Evolutionary conservation across 1,140 invertebrate species (phyloP).

Genomic region (Alviniconcha marisindica): DNA sequence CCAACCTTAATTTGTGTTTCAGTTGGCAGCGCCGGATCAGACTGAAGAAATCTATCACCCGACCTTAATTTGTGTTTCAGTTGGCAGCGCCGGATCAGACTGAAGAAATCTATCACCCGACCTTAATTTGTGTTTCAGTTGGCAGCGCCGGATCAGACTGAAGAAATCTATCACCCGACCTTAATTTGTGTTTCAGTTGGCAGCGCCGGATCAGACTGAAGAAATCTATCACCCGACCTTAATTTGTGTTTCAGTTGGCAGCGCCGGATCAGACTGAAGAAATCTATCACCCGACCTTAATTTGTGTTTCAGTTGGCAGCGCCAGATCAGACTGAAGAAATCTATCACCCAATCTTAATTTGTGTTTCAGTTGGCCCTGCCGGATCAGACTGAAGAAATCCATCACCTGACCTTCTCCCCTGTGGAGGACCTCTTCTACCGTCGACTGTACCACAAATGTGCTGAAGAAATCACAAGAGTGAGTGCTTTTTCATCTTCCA

Average conservation of each 20-base stretch:
- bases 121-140: conserved; percentile 77
- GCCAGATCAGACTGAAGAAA: conserved; percentile 76
- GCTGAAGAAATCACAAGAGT: conserved; percentile 56
- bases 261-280: conserved; percentile 77
- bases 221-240: conserved; percentile 78
- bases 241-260: conserved; percentile 71
- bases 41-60: conserved; percentile 78
- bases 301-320: conserved; percentile 74
- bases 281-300: conserved; percentile 79
- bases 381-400: conserved; percentile 75
- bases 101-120: conserved; percentile 77
- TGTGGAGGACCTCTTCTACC: conserved; percentile 81
- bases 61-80: conserved; percentile 75
- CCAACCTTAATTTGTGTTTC: conserved; percentile 76
- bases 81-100: conserved; percentile 77
- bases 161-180: conserved; percentile 77
- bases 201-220: conserved; percentile 77
- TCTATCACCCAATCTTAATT: conserved; percentile 75
- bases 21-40: conserved; percentile 77
- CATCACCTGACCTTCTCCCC: conserved; percentile 80
- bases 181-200: conserved; percentile 76
- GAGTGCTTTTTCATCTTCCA: not conserved
- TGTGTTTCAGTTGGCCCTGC: conserved; percentile 75
- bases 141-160: conserved; percentile 76
- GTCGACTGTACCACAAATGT: conserved; percentile 76